Percentiles rank a stretch among this genome's conserved stretches.
These are phyloP conservation scores for Yasuhikotakia modesta DNA, from an alignment of 2,797 vertebrate genomes.

Conservation along the genomic window DNA sequence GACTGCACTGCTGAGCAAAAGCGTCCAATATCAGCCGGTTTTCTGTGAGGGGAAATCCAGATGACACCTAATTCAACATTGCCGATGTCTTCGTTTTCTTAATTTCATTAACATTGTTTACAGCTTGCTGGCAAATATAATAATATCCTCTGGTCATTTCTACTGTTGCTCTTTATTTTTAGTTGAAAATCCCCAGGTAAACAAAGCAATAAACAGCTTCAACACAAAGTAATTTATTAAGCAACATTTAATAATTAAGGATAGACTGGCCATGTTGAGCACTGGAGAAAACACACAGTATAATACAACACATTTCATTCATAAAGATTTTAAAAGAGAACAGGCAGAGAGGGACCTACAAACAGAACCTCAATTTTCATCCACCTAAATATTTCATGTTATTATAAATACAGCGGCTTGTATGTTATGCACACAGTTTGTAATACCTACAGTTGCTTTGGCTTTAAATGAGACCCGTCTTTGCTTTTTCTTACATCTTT, in stretches of 20 bases:
- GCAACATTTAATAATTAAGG: no score
- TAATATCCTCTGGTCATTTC: no score
- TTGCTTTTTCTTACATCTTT: neutral
- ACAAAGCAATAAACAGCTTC: neutral
- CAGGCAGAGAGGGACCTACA: no score
- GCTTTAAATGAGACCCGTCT: neutral
- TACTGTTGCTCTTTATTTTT: neutral
- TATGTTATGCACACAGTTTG: no score
- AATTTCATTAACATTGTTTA: neutral
- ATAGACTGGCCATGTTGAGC: no score
- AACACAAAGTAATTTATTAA: neutral
- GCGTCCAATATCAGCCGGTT: conserved; percentile 96
- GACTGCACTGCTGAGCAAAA: conserved; percentile 97
- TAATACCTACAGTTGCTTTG: neutral
- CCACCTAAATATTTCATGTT: no score
- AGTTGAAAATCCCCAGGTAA: neutral
- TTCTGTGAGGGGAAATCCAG: conserved; percentile 74
- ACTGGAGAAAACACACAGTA: no score
- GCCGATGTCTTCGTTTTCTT: neutral
- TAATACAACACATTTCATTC: no score
- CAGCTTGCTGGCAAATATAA: neutral
- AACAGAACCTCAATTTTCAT: no score
- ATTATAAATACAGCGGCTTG: no score
- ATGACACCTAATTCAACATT: neutral
- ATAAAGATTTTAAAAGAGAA: no score